phyloP scores from a whole-genome alignment of 2,113 vertebrate genomes.

The Antechinus stuartii region DNA sequence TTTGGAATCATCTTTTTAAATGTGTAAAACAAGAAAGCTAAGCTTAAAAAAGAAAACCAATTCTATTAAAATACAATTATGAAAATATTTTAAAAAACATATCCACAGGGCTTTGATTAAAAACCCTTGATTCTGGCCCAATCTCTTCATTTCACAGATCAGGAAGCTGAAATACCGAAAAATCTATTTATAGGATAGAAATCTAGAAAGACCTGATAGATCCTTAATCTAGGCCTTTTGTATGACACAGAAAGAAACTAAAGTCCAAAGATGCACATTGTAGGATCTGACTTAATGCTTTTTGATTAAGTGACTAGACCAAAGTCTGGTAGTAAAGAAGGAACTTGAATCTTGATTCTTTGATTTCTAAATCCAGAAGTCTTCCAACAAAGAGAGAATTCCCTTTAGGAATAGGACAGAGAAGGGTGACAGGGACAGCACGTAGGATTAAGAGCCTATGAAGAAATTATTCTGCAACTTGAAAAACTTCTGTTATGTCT shows the following conservation, averaged over 20 bases:
- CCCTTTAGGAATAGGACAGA: not conserved
- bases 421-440: not conserved
- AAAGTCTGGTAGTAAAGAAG: not conserved
- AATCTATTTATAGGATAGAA: not conserved
- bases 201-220: not conserved
- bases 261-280: not conserved
- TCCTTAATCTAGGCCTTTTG: not conserved
- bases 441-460: not conserved
- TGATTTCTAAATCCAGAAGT: not conserved
- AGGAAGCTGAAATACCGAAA: not conserved
- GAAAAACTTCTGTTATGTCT: not conserved
- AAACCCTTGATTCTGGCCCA: not conserved
- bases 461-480: not conserved
- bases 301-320: not conserved
- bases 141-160: not conserved
- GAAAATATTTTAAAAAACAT: not conserved
- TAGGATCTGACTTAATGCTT: not conserved
- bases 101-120: not conserved
- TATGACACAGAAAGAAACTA: not conserved
- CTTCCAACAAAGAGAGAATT: not conserved
- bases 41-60: not conserved
- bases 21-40: not conserved
- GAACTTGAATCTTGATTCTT: not conserved
- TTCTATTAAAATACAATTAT: not conserved
- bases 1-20: not conserved